A percentile compares a stretch with the other conserved stretches of the same genome.
phyloP scores from a whole-genome alignment of 2,113 vertebrate species.

The Hylia prasina region DNA sequence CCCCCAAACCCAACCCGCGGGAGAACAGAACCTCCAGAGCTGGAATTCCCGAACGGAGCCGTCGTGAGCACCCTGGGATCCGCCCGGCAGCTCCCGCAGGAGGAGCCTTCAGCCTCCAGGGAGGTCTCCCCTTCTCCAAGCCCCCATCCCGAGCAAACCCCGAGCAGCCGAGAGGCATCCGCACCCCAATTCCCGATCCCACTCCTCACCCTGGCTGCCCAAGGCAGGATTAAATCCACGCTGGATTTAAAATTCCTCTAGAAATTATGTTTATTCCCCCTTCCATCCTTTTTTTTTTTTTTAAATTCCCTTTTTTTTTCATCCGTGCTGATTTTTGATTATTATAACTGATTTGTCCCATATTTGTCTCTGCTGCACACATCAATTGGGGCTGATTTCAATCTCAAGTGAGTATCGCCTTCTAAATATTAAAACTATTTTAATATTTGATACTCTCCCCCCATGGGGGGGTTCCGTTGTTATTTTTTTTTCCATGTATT shows the following conservation, averaged over 20 bases:
- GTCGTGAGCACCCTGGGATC: accelerated
- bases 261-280: not conserved
- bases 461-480: not conserved
- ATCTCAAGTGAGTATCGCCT: conserved; percentile 85
- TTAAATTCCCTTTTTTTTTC: not conserved
- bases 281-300: not conserved
- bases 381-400: conserved; percentile 80
- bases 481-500: not conserved
- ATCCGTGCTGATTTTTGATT: conserved; percentile 69
- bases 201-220: not conserved
- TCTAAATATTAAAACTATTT: conserved; percentile 58
- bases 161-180: accelerated
- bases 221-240: accelerated
- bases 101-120: not conserved
- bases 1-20: accelerated
- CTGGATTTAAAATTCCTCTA: not conserved
- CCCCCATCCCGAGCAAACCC: not conserved
- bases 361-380: conserved; percentile 86
- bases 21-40: accelerated
- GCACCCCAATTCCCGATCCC: not conserved
- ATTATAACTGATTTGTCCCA: conserved; percentile 92
- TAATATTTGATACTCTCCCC: conserved; percentile 50
- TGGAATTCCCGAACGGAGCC: accelerated
- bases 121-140: not conserved
- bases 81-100: accelerated